A percentile compares a stretch with the other conserved stretches of the same genome.
Conservation (phyloP, 1,140 invertebrate genomes). For the Drosophila ananassae region DNA sequence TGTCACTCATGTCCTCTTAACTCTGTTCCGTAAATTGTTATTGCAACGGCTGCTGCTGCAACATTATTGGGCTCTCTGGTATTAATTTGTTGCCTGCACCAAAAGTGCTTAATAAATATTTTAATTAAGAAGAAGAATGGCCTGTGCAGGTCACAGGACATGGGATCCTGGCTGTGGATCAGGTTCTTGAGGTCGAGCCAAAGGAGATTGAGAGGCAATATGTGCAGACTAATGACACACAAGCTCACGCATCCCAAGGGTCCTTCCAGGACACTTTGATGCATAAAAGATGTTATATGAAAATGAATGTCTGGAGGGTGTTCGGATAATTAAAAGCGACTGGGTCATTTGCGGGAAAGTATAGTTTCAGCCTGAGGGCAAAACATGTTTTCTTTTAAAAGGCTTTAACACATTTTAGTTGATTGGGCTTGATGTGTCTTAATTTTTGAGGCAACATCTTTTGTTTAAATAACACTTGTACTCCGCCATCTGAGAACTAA, state of each 20-base stretch:
- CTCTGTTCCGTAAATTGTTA: conserved; percentile 34
- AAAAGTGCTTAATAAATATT: conserved; percentile 78
- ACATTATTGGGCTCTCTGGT: conserved; percentile 28
- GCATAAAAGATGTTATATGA: conserved; percentile 19
- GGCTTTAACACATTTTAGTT: not conserved
- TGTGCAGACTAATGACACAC: conserved; percentile 35
- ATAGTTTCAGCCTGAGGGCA: not conserved
- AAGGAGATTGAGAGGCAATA: conserved; percentile 35
- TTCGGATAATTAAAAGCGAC: not conserved
- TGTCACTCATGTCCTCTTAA: not conserved
- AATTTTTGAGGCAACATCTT: too few species aligned
- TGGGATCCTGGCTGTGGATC: conserved; percentile 26
- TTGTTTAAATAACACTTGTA: too few species aligned
- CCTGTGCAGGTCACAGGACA: conserved; percentile 20
- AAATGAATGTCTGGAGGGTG: conserved; percentile 10
- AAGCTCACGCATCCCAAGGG: conserved; percentile 4
- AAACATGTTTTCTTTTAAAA: not conserved
- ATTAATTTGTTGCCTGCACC: conserved; percentile 75
- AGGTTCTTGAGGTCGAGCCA: conserved; percentile 22
- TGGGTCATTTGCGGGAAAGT: not conserved
- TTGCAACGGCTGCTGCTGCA: not conserved
- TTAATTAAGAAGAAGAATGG: conserved; percentile 59
- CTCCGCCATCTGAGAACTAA: not conserved
- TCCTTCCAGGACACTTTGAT: conserved; percentile 25
- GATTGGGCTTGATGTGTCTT: too few species aligned